Evolutionary conservation across 2,113 vertebrate species (phyloP).

Genomic region (Sebastes fasciatus): DNA sequence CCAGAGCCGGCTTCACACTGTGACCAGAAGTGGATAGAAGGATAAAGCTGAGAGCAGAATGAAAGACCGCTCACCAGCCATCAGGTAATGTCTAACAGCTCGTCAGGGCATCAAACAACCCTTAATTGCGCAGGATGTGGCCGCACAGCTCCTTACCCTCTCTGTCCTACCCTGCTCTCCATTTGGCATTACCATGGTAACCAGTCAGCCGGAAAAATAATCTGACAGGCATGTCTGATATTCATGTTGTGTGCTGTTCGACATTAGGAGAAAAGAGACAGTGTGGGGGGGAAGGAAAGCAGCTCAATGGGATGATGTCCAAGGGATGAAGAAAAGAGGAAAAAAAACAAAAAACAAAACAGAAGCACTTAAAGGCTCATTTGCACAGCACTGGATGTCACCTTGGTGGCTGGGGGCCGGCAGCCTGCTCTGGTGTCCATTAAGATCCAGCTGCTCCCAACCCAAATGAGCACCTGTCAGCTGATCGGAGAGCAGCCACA

Average conservation of each 20-base stretch:
- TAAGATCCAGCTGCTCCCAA: slow-evolving; percentile 61
- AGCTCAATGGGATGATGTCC: slow-evolving; percentile 39
- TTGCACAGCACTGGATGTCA: slow-evolving; percentile 67
- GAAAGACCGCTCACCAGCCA: slow-evolving; percentile 50
- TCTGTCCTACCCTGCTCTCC: slow-evolving; percentile 45
- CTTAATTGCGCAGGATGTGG: slow-evolving; percentile 76
- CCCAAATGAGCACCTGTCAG: slow-evolving; percentile 71
- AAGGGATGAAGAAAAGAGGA: background rate
- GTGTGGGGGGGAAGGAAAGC: background rate
- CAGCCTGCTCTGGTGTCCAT: slow-evolving; percentile 59
- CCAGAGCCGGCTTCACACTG: slow-evolving; percentile 44
- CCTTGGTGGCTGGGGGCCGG: slow-evolving; percentile 51
- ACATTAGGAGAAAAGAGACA: slow-evolving; percentile 34
- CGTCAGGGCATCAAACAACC: slow-evolving; percentile 67
- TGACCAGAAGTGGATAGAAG: slow-evolving; percentile 47
- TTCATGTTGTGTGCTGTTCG: slow-evolving; percentile 46
- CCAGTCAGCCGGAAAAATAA: slow-evolving; percentile 56
- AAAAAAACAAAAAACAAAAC: slow-evolving; percentile 7
- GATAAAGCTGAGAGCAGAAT: slow-evolving; percentile 57
- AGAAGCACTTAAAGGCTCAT: slow-evolving; percentile 65
- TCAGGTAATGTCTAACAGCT: slow-evolving; percentile 73
- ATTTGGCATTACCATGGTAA: slow-evolving; percentile 76
- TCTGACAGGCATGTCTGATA: slow-evolving; percentile 59
- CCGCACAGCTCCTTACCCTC: slow-evolving; percentile 52
- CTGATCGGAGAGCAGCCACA: slow-evolving; percentile 43